These are phyloP conservation scores for Benitochromis conjunctus DNA, from an alignment of 2,113 vertebrate genomes.

Conservation along the genomic window DNA sequence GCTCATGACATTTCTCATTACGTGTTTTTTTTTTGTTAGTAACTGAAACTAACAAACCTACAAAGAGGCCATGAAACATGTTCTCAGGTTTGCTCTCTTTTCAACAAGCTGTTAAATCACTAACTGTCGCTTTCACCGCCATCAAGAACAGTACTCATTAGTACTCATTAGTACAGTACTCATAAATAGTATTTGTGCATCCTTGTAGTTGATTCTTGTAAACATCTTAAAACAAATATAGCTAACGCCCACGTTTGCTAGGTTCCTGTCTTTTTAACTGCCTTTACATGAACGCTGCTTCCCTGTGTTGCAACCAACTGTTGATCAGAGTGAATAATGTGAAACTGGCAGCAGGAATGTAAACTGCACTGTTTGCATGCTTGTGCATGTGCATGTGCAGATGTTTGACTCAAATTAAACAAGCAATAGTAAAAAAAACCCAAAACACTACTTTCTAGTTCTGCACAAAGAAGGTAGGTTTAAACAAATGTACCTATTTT, in stretches of 20 bases:
- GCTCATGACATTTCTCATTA: accelerated
- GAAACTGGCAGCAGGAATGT: background rate
- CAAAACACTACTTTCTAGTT: background rate
- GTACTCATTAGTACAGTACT: background rate
- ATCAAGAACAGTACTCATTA: background rate
- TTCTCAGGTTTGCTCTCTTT: background rate
- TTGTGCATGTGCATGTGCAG: background rate
- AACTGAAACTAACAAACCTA: background rate
- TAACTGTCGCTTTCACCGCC: background rate
- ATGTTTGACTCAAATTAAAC: background rate
- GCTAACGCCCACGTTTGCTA: background rate
- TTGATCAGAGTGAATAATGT: background rate
- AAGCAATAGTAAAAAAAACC: background rate
- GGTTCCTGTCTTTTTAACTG: background rate
- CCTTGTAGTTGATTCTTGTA: background rate
- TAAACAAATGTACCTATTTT: background rate
- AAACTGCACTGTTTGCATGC: background rate
- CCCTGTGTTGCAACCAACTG: background rate
- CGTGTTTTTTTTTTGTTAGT: background rate
- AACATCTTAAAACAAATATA: background rate
- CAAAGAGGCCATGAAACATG: background rate
- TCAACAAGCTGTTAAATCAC: background rate
- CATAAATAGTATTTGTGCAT: background rate
- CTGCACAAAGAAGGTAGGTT: background rate
- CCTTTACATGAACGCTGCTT: background rate